Conservation (phyloP, 2,113 vertebrate genomes). For the Tragulus kanchil region DNA sequence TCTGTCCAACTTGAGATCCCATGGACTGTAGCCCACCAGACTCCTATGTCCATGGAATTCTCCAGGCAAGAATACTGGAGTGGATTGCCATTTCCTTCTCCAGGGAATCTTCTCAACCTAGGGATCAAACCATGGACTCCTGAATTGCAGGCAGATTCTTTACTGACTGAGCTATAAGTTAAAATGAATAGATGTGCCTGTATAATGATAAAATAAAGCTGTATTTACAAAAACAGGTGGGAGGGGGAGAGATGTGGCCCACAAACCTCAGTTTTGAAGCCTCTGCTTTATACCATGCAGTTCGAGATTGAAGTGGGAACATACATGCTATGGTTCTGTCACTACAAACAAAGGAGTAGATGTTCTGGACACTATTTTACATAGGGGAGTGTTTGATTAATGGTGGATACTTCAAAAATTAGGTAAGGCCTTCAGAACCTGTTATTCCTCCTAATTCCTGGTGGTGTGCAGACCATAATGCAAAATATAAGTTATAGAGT, state of each 20-base stretch:
- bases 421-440: no score
- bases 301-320: neutral
- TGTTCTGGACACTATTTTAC: neutral
- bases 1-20: no score
- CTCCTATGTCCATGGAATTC: no score
- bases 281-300: accelerated
- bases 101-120: no score
- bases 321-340: neutral
- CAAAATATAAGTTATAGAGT: neutral
- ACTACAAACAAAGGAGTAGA: neutral
- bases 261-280: neutral
- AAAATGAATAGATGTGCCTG: neutral
- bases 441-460: neutral
- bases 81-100: no score
- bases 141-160: no score
- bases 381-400: neutral
- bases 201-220: neutral
- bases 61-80: no score
- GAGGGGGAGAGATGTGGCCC: neutral
- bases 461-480: neutral
- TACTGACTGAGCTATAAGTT: no score
- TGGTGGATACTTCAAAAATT: neutral
- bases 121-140: no score
- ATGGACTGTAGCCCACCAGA: no score
- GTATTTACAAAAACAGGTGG: neutral